Evolutionary conservation across 2,888 invertebrate species (phyloP).

Genomic region (Heliconius cydno): DNA sequence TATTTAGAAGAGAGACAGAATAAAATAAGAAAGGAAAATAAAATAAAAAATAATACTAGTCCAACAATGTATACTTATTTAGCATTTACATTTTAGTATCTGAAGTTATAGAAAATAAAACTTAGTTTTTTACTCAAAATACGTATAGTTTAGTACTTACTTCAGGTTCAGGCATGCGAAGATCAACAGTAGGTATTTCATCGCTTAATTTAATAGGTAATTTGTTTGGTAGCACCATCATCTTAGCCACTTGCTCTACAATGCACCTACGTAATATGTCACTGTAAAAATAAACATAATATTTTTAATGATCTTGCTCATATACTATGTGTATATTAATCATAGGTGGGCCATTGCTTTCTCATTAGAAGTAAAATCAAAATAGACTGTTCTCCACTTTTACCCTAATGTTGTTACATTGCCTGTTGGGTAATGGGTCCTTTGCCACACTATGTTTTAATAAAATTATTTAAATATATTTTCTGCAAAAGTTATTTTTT

Average conservation of each 20-base stretch:
- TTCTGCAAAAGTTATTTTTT: too few species aligned
- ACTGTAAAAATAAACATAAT: constrained; percentile 77
- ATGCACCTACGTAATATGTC: constrained; percentile 94
- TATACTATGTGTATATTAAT: neutral
- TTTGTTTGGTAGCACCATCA: constrained; percentile 98
- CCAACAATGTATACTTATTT: too few species aligned
- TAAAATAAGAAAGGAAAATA: too few species aligned
- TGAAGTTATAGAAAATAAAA: neutral
- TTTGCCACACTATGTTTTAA: too few species aligned
- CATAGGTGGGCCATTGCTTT: neutral
- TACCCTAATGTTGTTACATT: too few species aligned
- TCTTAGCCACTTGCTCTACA: constrained; percentile 93
- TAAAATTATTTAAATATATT: too few species aligned
- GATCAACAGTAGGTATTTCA: constrained; percentile 89
- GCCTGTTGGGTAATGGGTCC: too few species aligned
- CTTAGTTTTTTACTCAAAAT: neutral
- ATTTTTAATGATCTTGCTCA: neutral
- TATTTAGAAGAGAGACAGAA: too few species aligned
- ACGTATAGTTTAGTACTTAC: constrained; percentile 71
- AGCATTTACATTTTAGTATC: too few species aligned
- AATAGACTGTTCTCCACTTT: too few species aligned
- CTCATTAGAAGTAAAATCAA: too few species aligned
- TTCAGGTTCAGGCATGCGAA: constrained; percentile 96
- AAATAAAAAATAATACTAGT: too few species aligned
- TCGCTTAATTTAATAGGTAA: constrained; percentile 94